Conservation (phyloP, 2,888 invertebrate species). For the Ophion obscuratus region DNA sequence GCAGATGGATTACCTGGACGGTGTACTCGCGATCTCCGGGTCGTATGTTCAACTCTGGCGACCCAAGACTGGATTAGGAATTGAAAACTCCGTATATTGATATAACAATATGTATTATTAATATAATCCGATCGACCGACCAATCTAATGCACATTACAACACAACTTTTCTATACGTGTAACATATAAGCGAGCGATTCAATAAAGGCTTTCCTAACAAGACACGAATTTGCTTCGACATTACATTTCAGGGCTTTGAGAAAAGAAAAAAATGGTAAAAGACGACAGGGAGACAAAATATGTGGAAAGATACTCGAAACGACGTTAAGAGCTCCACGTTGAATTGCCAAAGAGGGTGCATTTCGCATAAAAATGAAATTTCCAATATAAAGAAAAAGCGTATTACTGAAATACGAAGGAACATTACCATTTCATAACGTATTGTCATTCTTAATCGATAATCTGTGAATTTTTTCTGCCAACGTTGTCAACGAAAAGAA, state of each 20-base stretch:
- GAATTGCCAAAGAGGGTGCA: not conserved
- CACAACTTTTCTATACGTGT: slow-evolving; percentile 31
- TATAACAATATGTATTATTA: slow-evolving; percentile 3
- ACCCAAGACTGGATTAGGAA: slow-evolving; percentile 69
- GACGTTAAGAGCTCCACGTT: too few relatives aligned
- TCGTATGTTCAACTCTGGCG: slow-evolving; percentile 79
- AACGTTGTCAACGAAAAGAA: not conserved
- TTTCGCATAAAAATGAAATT: not conserved
- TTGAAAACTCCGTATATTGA: slow-evolving; percentile 8
- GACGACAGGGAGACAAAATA: not conserved
- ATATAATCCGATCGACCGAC: slow-evolving; percentile 8
- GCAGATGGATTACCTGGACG: slow-evolving; percentile 79
- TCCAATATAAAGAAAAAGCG: not conserved
- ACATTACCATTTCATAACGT: not conserved
- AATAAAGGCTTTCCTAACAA: slow-evolving; percentile 67
- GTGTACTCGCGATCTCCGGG: slow-evolving; percentile 79
- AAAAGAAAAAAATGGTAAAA: not conserved
- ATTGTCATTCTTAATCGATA: not conserved
- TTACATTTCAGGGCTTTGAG: not conserved
- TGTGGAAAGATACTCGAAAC: too few relatives aligned
- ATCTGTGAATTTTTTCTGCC: not conserved
- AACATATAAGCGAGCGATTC: slow-evolving; percentile 44
- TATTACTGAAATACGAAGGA: not conserved
- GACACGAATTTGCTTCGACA: not conserved
- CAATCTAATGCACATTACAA: slow-evolving; percentile 44